Conservation (phyloP, 2,888 invertebrate genomes). For the Habroteleia sp. region DNA sequence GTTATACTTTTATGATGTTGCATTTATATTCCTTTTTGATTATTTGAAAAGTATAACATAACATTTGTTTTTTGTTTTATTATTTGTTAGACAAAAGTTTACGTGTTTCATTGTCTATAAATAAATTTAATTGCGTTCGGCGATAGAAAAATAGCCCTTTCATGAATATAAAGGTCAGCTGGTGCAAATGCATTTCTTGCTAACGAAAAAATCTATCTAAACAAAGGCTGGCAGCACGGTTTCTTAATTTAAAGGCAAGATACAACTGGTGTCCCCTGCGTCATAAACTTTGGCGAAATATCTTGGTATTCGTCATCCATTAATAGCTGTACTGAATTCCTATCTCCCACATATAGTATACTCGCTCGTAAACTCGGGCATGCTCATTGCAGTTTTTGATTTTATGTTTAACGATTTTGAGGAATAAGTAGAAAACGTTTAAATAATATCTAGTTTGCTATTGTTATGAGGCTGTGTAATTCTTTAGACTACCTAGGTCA, state of each 20-base stretch:
- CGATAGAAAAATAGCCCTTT: too few species aligned
- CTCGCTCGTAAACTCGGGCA: conserved; percentile 40
- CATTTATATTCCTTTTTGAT: too few species aligned
- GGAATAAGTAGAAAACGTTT: conserved; percentile 21
- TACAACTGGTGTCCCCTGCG: conserved; percentile 28
- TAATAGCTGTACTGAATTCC: conserved; percentile 21
- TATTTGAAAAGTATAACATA: too few species aligned
- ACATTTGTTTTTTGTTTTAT: too few species aligned
- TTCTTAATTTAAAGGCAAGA: conserved; percentile 60
- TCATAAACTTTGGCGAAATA: conserved; percentile 44
- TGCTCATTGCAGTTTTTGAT: conserved; percentile 29
- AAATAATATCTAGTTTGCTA: conserved; percentile 40
- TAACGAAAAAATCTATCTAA: conserved; percentile 44
- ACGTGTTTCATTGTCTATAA: too few species aligned
- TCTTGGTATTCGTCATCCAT: conserved; percentile 16
- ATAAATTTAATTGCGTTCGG: too few species aligned
- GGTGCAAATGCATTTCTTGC: conserved; percentile 49
- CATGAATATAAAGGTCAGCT: conserved; percentile 71
- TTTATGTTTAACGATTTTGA: conserved; percentile 24
- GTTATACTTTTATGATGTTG: too few species aligned
- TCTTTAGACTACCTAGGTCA: conserved; percentile 36
- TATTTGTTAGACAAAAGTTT: too few species aligned
- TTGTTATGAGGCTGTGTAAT: conserved; percentile 23
- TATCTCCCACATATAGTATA: conserved; percentile 33
- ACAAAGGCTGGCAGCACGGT: conserved; percentile 52